Base-by-base conservation (phyloP, 2,113 vertebrate species). In the Chlamydotis undulata region DNA sequence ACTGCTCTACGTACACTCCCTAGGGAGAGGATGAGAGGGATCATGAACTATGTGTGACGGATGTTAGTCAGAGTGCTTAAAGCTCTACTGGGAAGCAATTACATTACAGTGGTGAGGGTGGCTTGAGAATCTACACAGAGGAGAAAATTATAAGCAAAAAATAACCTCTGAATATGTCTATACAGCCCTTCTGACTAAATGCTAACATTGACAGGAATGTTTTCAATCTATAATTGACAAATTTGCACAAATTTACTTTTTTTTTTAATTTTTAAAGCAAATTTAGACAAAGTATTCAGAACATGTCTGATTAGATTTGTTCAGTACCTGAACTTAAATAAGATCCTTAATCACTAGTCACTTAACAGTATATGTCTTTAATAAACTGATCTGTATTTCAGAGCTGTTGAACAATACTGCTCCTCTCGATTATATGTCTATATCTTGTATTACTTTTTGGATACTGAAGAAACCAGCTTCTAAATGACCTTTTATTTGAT, bases 21-120 rank as follows among this genome's bases (percentile, higher is more conserved):
- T 68, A 67, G 64, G 68, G 71, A 92, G 29, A 94, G 60, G 37
- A 75, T 78, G 88, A 92, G 88, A 85, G 50, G 35, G 79, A 93
- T 70, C 83, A 83, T 89, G 85, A 92, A 75, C 88, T 77, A 3
- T 59, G 47, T 23, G 53, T 83, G 69, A 78, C 86, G 90, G 76
- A 93, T 96, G 68, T 59, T 94, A 83, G 55, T 83, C 43, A 69
- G 43, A 83, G 61, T 78, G 53, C 67, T 93, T 88, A 93, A 81
- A 90, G 43, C 56, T 92, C 79, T 77, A 74, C 61, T 95, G 55
- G 49, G 68, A 92, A 84, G 43, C 8, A 15, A 63, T 74, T 83
- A 25, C 35, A n/a, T 81, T 86, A 50, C 55, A 60, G 17, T 56
- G 76, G 90, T 71, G 86, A 83, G 33, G 39, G 35, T 37, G 56